Evolutionary conservation across 2,797 vertebrate species (phyloP).

Genomic region (Gila robusta): DNA sequence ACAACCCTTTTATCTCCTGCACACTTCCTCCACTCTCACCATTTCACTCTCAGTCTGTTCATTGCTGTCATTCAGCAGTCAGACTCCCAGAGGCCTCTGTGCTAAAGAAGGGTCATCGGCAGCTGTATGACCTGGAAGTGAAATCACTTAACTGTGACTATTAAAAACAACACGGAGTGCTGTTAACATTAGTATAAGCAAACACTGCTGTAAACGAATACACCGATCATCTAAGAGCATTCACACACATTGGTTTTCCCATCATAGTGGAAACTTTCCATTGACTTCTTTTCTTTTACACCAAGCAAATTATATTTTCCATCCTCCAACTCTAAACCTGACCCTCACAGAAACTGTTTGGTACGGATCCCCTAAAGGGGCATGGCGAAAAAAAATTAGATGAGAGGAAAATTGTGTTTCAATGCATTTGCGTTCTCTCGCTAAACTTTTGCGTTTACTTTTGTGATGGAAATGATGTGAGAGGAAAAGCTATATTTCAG

Average conservation of each 20-base stretch:
- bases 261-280: not conserved
- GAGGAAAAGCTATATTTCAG: not conserved
- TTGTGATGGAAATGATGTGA: not conserved
- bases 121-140: conserved; percentile 67
- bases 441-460: not conserved
- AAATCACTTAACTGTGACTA: conserved; percentile 65
- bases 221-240: not conserved
- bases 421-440: not conserved
- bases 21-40: conserved; percentile 30
- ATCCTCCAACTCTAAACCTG: not conserved
- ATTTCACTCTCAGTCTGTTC: conserved; percentile 39
- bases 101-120: conserved; percentile 69
- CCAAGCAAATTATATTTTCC: conserved; percentile 9
- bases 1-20: conserved; percentile 61
- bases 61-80: conserved; percentile 31
- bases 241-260: not conserved
- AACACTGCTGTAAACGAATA: conserved; percentile 3
- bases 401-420: not conserved
- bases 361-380: not conserved
- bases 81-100: conserved; percentile 31
- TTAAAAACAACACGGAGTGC: conserved; percentile 32
- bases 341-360: not conserved
- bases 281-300: not conserved
- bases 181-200: conserved; percentile 19
- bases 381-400: not conserved